Conservation (phyloP, 2,113 vertebrate species). For the Toxotes jaculatrix region DNA sequence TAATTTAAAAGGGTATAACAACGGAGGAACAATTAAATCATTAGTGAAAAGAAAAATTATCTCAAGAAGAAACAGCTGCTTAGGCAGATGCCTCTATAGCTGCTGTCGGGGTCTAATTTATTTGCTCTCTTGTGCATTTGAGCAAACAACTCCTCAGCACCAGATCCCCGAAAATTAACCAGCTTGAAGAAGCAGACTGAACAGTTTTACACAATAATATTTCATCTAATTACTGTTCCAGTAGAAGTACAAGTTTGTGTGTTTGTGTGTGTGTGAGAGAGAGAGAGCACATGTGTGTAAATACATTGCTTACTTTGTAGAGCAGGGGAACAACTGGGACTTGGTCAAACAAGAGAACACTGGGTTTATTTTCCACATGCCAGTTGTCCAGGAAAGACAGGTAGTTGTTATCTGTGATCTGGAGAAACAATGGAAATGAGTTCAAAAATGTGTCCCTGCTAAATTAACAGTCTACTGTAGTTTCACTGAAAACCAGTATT, state of each 20-base stretch:
- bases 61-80: not conserved
- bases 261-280: not conserved
- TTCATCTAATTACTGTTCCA: not conserved
- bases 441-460: not conserved
- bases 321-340: slow-evolving; percentile 86
- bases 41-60: not conserved
- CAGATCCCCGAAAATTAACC: not conserved
- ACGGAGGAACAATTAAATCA: not conserved
- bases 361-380: slow-evolving; percentile 94
- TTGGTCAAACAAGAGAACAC: slow-evolving; percentile 91
- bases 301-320: slow-evolving; percentile 88
- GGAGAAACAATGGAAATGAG: slow-evolving; percentile 5
- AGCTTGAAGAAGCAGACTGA: not conserved
- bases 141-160: not conserved
- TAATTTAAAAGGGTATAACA: not conserved
- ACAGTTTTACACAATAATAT: not conserved
- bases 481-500: not conserved
- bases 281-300: not conserved
- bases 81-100: not conserved
- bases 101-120: not conserved
- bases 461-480: not conserved
- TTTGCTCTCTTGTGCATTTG: not conserved
- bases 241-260: too few relatives aligned
- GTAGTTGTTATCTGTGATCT: slow-evolving; percentile 94
- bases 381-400: slow-evolving; percentile 88